Evolutionary conservation across 2,797 vertebrate genomes (phyloP).

Genomic region (Buphagus erythrorhynchus): DNA sequence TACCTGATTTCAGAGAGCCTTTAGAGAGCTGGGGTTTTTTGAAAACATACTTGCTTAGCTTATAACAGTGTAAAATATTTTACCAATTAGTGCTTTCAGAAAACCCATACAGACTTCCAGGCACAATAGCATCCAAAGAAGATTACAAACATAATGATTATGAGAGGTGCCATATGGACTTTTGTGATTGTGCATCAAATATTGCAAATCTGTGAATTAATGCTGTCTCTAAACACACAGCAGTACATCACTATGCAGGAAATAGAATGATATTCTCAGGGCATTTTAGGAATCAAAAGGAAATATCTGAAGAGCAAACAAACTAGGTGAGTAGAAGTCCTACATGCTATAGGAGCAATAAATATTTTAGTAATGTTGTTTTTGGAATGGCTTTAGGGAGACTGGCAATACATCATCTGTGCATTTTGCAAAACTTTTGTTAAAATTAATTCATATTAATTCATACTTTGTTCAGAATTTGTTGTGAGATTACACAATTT

Average conservation of each 20-base stretch:
- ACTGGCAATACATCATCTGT: neutral
- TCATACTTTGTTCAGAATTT: neutral
- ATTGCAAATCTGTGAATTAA: neutral
- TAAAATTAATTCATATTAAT: neutral
- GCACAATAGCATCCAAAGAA: neutral
- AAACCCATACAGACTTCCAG: neutral
- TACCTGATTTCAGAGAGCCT: neutral
- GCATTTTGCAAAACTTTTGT: neutral
- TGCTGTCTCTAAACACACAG: neutral
- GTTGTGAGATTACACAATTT: neutral
- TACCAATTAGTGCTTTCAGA: neutral
- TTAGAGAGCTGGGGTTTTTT: neutral
- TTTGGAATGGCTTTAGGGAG: neutral
- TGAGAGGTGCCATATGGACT: neutral
- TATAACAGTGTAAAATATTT: neutral
- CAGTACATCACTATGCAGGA: neutral
- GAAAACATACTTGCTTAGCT: neutral
- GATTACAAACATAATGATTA: neutral
- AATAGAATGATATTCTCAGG: neutral
- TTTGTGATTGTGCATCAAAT: neutral
- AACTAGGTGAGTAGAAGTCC: neutral
- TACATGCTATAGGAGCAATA: neutral
- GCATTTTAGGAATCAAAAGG: neutral
- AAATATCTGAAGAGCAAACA: neutral
- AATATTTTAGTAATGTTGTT: neutral